Base-by-base conservation (phyloP, 2,113 vertebrate genomes). In the Proteles cristata region DNA sequence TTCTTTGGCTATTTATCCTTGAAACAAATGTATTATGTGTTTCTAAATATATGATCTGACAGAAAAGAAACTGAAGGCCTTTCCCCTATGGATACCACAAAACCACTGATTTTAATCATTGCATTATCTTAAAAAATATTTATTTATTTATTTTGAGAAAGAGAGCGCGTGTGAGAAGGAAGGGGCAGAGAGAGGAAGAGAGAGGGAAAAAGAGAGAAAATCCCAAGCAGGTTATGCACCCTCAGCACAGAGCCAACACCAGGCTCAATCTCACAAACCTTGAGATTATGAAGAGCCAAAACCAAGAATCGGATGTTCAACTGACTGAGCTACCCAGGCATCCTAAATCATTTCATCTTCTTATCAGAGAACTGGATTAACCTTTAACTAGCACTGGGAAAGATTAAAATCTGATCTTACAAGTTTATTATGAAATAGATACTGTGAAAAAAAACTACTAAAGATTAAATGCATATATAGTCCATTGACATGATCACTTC, bases 11-110 rank as follows among this genome's bases (percentile, higher is more conserved):
- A 93, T 87, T 96, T 96, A 53, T 26, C 84, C 80, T 96, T 88
- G 31, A 98, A 97, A 80, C 31, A 97, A 88, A 96, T 86, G 33
- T 83, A 83, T 94, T 96, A 61, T 76, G 66, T 55, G 66, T 96
- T 97, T 92, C 55, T 97, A 97, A 96, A 90, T 89, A 93, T 23
- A 53, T 23, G 10, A 88, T 65, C 66, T 79, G 53, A 74, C 12
- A 76, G 17, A 73, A 94, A 88, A 61, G 39, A 95, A 94, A 71
- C 21, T 69, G 66, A 98, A 79, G 39, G 16, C 68, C 89, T 95
- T 92, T 3, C 58, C 53, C 14, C 48, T 76, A 43, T 19, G 31
- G 48, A 69, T n/a, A 92, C 50, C 35, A 94, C 89, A 84, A 88
- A 66, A 83, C 12, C 35, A 96, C 17, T 81, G 26, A 50, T 94